Conservation (phyloP, 2,797 vertebrate species). For the Typhlichthys eigenmanni region DNA sequence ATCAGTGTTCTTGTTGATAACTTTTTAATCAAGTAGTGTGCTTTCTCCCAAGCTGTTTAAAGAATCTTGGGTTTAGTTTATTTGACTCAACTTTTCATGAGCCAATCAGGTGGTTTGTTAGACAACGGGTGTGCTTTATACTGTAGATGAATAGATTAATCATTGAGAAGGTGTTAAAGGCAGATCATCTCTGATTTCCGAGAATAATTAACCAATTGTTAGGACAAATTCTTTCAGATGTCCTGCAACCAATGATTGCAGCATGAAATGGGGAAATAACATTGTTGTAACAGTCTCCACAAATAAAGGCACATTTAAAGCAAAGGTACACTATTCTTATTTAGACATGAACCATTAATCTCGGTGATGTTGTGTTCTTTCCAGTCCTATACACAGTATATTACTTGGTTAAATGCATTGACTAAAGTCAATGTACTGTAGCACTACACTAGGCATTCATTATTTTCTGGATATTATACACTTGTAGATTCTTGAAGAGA, state of each 20-base stretch:
- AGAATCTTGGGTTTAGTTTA: conserved; percentile 20
- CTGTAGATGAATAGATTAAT: conserved; percentile 38
- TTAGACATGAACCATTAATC: not conserved
- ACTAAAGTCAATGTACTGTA: too few relatives aligned
- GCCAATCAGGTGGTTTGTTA: conserved; percentile 39
- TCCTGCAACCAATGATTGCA: conserved; percentile 72
- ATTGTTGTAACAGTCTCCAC: conserved; percentile 46
- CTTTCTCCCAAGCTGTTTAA: conserved; percentile 10
- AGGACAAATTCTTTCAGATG: conserved; percentile 76
- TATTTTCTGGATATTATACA: conserved; percentile 11
- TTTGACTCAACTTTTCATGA: conserved; percentile 57
- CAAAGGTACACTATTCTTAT: conserved; percentile 13
- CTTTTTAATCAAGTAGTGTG: conserved; percentile 30
- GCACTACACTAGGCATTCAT: not conserved
- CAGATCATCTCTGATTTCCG: conserved; percentile 69
- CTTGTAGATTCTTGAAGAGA: conserved; percentile 6
- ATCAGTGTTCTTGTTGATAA: conserved; percentile 48
- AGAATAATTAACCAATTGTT: conserved; percentile 70
- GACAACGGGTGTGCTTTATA: not conserved
- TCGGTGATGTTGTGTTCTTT: not conserved
- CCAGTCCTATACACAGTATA: too few relatives aligned
- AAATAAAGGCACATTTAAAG: conserved; percentile 37
- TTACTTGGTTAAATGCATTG: too few relatives aligned
- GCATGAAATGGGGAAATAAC: conserved; percentile 61
- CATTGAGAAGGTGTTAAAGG: conserved; percentile 32